Percentiles rank a stretch among this genome's conserved stretches.
phyloP scores from a whole-genome alignment of 2,797 vertebrate species.

The Bradypodion ventrale region DNA sequence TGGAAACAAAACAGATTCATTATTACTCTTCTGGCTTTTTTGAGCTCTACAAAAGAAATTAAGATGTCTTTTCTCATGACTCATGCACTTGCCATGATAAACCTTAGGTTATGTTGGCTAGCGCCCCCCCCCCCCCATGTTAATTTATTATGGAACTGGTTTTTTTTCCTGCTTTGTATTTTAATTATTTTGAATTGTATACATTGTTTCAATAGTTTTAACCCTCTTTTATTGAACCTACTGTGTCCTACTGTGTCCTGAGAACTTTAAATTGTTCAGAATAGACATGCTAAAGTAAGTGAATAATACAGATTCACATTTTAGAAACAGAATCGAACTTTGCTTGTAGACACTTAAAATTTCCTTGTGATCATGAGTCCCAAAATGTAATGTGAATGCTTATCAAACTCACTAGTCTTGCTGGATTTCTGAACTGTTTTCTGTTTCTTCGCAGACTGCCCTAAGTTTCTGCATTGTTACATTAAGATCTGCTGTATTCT shows the following conservation, averaged over 20 bases:
- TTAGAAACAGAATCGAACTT: neutral
- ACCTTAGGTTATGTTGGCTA: neutral
- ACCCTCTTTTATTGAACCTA: no score
- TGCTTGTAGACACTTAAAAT: neutral
- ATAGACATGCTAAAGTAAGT: no score
- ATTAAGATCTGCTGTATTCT: neutral
- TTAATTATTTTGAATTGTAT: no score
- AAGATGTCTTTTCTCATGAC: neutral
- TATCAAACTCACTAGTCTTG: neutral
- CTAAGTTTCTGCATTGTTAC: neutral
- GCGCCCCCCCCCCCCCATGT: no score
- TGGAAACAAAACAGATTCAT: neutral
- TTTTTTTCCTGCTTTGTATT: no score
- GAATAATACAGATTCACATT: neutral
- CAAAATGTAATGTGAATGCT: neutral
- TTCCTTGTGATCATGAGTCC: neutral
- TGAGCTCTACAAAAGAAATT: neutral
- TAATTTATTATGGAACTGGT: neutral
- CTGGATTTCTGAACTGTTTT: neutral
- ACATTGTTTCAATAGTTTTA: no score
- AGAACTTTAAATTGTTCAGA: no score
- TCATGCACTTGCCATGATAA: neutral
- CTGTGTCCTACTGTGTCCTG: no score
- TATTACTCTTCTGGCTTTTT: neutral
- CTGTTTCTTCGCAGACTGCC: no score